Conservation (phyloP, 53 echinoderm and acorn worm genomes). For the Paracentrotus lividus region DNA sequence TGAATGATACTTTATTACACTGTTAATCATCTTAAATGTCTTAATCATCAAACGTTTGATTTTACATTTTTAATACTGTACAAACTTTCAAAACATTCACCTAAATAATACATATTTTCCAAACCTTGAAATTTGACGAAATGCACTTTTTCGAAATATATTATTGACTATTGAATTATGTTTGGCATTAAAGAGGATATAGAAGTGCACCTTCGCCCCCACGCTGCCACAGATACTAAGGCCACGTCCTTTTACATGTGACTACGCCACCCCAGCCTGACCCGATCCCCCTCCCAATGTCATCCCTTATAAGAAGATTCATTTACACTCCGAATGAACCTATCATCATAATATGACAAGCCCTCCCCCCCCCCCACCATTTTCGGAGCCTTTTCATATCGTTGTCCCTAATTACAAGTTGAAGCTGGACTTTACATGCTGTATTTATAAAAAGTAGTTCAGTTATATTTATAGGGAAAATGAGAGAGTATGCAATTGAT, state of each 20-base stretch:
- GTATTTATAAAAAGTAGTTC: not conserved
- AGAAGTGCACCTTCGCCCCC: conserved; percentile 41
- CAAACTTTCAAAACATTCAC: not conserved
- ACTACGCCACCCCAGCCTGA: conserved; percentile 11
- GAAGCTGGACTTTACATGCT: not conserved
- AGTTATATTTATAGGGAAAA: not conserved
- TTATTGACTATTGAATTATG: too few species aligned
- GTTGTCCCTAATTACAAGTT: not conserved
- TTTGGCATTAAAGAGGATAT: conserved; percentile 11
- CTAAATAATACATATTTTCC: not conserved
- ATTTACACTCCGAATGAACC: conserved; percentile 18
- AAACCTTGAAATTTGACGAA: not conserved
- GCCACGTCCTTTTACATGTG: conserved; percentile 43
- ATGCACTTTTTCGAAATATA: not conserved
- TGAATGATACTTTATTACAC: not conserved
- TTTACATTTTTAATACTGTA: not conserved
- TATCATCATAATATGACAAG: not conserved
- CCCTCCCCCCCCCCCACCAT: not conserved
- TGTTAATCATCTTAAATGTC: not conserved
- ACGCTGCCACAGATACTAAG: not conserved
- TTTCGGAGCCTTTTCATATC: not conserved
- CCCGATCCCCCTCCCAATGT: conserved; percentile 31
- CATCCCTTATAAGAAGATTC: conserved; percentile 54
- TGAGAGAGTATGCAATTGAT: not conserved
- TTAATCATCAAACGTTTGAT: not conserved